Evolutionary conservation across 2,797 vertebrate genomes (phyloP), one percentile per base, ranked within the genome.

Genomic region (Bovichtus diacanthus): DNA sequence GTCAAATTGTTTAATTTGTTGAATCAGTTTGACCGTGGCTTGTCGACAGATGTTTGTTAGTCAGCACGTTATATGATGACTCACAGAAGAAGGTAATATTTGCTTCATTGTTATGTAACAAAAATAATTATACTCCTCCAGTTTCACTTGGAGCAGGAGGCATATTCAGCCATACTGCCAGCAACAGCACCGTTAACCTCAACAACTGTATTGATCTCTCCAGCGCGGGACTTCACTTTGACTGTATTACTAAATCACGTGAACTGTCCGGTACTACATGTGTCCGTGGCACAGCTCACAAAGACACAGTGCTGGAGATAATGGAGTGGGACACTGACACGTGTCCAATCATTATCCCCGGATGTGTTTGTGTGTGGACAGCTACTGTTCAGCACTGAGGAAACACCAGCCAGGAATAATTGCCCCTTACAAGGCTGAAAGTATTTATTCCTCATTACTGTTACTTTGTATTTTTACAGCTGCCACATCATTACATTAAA

Each of bases 171-270:
- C 46, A 29, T 11, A 58, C 31, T 54, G 55, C 41, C 47, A 50
- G 49, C 65, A 55, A 59, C 16, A 18, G 9, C 27, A 31, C 34
- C 43, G 59, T 62, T 53, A 46, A 75, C 31, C 27, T 44, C 65
- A 70, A 39, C 51, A 44, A 19, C 31, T 13, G 4, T 41, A 76
- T 76, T 55, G 64, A 85, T 87, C 77, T 41, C n/a, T 50, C 43
- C 63, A 38, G 41, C 36, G 6, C 27, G 34, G 38, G 36, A 47
- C 44, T 54, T 60, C 55, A 25, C 16, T 56, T 51, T 78, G 76
- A 66, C 70, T 19, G 23, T 3, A 9, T 31, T 6, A 21, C 29
- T 71, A 54, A 67, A 84, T 84, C 68, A 78, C 36, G 25, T 1
- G 0, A 21, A 38, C 31, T 50, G 70, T 73, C 51, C 47, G 25